These are phyloP conservation scores for Lamellibrachia columna DNA, from an alignment of 2,888 invertebrate species.

Conservation along the genomic window DNA sequence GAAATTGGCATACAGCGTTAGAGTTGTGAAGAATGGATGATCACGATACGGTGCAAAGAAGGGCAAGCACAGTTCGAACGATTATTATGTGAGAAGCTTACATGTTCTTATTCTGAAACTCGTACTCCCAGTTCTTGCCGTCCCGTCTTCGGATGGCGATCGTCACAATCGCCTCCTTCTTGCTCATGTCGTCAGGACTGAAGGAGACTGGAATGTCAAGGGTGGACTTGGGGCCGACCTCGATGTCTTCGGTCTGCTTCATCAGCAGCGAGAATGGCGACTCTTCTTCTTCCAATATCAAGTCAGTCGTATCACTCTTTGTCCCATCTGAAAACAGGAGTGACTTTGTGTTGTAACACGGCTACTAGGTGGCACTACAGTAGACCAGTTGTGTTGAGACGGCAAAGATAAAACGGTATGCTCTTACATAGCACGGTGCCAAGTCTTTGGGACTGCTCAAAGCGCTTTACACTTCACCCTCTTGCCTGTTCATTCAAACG, in stretches of 20 bases:
- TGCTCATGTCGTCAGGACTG: constrained; percentile 60
- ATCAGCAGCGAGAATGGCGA: constrained; percentile 61
- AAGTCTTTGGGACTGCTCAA: too few relatives aligned
- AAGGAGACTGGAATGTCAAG: constrained; percentile 65
- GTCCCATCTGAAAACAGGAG: neutral
- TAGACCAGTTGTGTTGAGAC: too few relatives aligned
- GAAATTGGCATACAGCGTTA: too few relatives aligned
- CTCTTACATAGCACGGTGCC: too few relatives aligned
- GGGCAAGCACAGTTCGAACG: neutral
- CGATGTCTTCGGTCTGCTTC: constrained; percentile 47
- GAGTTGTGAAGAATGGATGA: too few relatives aligned
- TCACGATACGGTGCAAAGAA: neutral
- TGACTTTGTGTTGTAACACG: neutral
- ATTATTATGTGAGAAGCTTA: neutral
- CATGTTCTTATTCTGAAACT: neutral
- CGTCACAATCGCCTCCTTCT: constrained; percentile 56
- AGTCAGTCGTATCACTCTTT: neutral
- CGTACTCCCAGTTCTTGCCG: constrained; percentile 44
- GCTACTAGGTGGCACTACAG: too few relatives aligned
- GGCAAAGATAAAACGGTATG: neutral
- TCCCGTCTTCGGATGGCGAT: constrained; percentile 58
- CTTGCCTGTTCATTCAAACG: too few relatives aligned
- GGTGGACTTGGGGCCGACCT: constrained; percentile 62
- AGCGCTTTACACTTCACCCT: too few relatives aligned
- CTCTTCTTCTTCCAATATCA: constrained; percentile 14